Evolutionary conservation across 2,113 vertebrate genomes (phyloP).

Genomic region (Osmerus eperlanus): DNA sequence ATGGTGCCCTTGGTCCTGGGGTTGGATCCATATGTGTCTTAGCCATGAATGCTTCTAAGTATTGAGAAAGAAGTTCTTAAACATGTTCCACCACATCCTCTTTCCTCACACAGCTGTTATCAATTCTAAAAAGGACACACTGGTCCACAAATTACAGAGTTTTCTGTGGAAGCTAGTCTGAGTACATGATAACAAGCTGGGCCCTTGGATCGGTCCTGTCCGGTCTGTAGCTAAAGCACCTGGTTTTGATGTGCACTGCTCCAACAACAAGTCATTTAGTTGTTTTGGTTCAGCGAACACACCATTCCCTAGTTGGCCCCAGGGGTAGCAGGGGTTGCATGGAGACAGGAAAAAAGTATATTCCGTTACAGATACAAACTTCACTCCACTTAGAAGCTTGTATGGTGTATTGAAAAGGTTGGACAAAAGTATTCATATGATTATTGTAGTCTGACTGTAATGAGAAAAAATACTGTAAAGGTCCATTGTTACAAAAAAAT

Average conservation of each 20-base stretch:
- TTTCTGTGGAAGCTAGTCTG: constrained; percentile 29
- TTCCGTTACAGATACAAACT: not conserved
- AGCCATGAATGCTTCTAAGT: not conserved
- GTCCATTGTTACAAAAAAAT: too few relatives aligned
- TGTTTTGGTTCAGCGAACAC: constrained; percentile 47
- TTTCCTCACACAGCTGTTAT: constrained; percentile 27
- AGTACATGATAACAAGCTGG: constrained; percentile 51
- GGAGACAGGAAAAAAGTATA: not conserved
- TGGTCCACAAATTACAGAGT: constrained; percentile 13
- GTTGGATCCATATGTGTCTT: not conserved
- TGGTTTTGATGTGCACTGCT: constrained; percentile 48
- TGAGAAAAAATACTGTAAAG: too few relatives aligned
- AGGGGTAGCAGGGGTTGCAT: constrained; percentile 46
- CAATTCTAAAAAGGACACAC: constrained; percentile 1
- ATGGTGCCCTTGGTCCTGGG: too few relatives aligned
- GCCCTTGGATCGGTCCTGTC: constrained; percentile 21
- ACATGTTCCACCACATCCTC: not conserved
- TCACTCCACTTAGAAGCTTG: not conserved
- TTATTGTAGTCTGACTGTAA: not conserved
- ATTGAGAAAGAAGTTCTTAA: too few relatives aligned
- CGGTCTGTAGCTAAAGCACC: constrained; percentile 41
- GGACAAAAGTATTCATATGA: not conserved
- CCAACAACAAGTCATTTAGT: constrained; percentile 58
- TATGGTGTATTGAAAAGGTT: constrained; percentile 2
- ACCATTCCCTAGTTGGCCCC: constrained; percentile 48